phyloP scores from a whole-genome alignment of 2,888 invertebrate species.

The Galerucella pusilla region DNA sequence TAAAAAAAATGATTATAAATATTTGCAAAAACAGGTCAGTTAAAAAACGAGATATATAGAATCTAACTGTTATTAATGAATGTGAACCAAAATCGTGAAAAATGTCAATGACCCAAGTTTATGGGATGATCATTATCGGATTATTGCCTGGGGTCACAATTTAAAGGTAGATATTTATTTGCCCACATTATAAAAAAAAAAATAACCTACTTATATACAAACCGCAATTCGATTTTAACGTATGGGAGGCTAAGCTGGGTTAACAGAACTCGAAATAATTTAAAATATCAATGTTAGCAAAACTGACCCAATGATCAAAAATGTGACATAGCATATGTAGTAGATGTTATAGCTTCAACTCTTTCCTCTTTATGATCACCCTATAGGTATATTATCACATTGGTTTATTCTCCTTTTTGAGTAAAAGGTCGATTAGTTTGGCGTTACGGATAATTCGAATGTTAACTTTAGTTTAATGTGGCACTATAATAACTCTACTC shows the following conservation, averaged over 20 bases:
- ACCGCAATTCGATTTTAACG: neutral
- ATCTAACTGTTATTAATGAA: constrained; percentile 1
- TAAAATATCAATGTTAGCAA: neutral
- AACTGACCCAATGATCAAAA: neutral
- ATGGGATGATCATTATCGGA: neutral
- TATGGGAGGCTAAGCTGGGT: neutral
- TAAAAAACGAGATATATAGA: neutral
- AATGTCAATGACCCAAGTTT: constrained; percentile 3
- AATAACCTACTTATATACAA: neutral
- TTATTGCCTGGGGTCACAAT: constrained; percentile 4
- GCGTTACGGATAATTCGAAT: too few relatives aligned
- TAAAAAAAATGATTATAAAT: neutral
- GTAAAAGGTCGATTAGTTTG: too few relatives aligned
- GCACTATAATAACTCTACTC: too few relatives aligned
- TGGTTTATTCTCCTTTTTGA: too few relatives aligned
- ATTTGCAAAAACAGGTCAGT: neutral
- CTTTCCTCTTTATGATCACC: too few relatives aligned
- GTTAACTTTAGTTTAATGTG: too few relatives aligned
- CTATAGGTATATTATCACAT: too few relatives aligned
- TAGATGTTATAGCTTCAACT: too few relatives aligned
- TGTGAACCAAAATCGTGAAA: constrained; percentile 5
- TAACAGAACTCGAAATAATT: neutral
- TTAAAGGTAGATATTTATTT: neutral
- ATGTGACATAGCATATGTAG: too few relatives aligned
- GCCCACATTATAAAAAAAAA: neutral